Evolutionary conservation across 2,888 invertebrate species (phyloP).

Genomic region (Gryllus longicercus): DNA sequence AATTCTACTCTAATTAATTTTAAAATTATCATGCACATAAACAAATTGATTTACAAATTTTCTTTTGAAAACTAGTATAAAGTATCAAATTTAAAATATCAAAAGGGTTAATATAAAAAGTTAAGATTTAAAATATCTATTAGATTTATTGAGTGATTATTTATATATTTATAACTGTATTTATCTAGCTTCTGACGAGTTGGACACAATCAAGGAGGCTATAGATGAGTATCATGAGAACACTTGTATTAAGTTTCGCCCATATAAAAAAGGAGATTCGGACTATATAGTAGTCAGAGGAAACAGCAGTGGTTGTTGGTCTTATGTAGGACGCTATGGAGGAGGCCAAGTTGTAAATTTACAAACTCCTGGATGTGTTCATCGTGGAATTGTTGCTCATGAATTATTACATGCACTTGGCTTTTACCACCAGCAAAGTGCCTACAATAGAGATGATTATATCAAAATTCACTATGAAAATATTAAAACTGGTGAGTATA

Average conservation of each 20-base stretch:
- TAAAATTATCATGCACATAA: too few species aligned
- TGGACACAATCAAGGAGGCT: slow-evolving; percentile 54
- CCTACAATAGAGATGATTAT: slow-evolving; percentile 52
- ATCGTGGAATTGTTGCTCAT: slow-evolving; percentile 55
- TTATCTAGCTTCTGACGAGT: slow-evolving; percentile 47
- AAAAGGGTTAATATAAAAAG: not conserved
- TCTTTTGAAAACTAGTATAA: too few species aligned
- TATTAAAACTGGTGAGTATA: slow-evolving; percentile 47
- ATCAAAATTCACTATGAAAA: slow-evolving; percentile 51
- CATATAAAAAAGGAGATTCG: slow-evolving; percentile 53
- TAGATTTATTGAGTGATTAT: not conserved
- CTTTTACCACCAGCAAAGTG: slow-evolving; percentile 55
- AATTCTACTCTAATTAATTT: too few species aligned
- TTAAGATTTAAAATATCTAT: not conserved
- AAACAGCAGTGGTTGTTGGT: slow-evolving; percentile 60
- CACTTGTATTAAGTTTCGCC: slow-evolving; percentile 62
- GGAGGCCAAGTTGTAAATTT: slow-evolving; percentile 60
- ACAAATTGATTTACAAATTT: too few species aligned
- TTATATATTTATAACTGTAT: too few species aligned
- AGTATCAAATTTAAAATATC: not conserved
- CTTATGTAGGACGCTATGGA: slow-evolving; percentile 60
- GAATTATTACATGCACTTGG: slow-evolving; percentile 55
- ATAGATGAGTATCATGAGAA: slow-evolving; percentile 59
- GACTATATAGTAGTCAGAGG: slow-evolving; percentile 58
- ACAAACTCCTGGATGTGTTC: slow-evolving; percentile 47